Percentiles rank a stretch among this genome's conserved stretches.
These are phyloP conservation scores for Tragelaphus imberbis DNA, from an alignment of 2,113 vertebrate genomes.

Conservation along the genomic window DNA sequence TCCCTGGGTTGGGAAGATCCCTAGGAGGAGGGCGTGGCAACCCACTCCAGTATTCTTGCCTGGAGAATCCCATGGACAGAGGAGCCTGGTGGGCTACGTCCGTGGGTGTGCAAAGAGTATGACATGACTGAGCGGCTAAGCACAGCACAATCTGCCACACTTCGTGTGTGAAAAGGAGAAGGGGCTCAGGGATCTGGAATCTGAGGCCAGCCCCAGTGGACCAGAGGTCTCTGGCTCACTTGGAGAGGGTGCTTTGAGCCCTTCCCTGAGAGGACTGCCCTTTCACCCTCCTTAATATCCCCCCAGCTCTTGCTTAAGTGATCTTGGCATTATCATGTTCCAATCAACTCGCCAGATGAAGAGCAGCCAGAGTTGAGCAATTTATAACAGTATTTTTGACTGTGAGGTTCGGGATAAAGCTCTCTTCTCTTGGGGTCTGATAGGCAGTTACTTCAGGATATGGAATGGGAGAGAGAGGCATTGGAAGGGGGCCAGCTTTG, in stretches of 20 bases:
- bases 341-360: neutral
- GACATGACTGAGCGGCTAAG: neutral
- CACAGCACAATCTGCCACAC: neutral
- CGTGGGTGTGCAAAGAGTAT: neutral
- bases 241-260: neutral
- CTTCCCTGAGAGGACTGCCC: neutral
- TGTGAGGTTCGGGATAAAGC: neutral
- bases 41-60: neutral
- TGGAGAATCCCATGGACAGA: neutral
- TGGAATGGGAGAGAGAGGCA: neutral
- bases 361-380: neutral
- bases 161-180: neutral
- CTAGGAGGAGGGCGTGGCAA: neutral
- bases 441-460: neutral
- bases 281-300: neutral
- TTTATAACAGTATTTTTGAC: neutral
- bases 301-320: neutral
- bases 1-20: neutral
- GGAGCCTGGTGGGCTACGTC: neutral
- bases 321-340: neutral
- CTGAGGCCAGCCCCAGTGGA: neutral
- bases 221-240: neutral
- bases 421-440: neutral
- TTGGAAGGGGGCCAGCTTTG: neutral
- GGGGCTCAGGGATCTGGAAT: neutral